Evolutionary conservation across 2,113 vertebrate genomes (phyloP).

Genomic region (Lagenorhynchus albirostris): DNA sequence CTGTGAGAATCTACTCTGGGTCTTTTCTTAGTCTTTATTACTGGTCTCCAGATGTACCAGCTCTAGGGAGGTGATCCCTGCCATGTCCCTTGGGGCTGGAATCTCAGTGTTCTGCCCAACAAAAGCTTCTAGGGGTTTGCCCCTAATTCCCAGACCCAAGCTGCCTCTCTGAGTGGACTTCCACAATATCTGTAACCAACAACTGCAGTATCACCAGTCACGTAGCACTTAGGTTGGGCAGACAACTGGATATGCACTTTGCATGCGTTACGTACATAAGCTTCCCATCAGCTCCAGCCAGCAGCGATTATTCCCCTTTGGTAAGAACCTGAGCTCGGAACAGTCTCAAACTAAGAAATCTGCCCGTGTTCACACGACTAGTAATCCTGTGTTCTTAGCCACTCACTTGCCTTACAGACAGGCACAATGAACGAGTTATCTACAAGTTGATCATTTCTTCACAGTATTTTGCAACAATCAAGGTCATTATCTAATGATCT

Average conservation of each 20-base stretch:
- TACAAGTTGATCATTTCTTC: background rate
- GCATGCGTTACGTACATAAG: accelerated
- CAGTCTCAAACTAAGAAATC: background rate
- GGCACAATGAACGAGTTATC: background rate
- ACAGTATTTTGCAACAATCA: background rate
- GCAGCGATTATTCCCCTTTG: background rate
- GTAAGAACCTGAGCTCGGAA: background rate
- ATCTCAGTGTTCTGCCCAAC: background rate
- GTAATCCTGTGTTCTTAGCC: background rate
- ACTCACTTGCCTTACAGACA: background rate
- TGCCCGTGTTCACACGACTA: background rate
- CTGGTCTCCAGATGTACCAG: background rate
- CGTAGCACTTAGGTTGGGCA: background rate
- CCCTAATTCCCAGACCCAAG: background rate
- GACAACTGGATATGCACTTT: accelerated
- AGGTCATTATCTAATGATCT: background rate
- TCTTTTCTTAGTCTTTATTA: background rate
- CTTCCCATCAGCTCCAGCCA: background rate
- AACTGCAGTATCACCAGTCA: background rate
- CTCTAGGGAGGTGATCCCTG: background rate
- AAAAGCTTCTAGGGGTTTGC: no score
- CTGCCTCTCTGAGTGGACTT: background rate
- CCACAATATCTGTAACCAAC: background rate
- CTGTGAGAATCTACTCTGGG: background rate
- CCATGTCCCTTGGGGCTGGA: background rate